Evolutionary conservation across 1,140 invertebrate genomes (phyloP), one percentile per base, ranked within the genome.

Genomic region (Piezodorus guildinii): DNA sequence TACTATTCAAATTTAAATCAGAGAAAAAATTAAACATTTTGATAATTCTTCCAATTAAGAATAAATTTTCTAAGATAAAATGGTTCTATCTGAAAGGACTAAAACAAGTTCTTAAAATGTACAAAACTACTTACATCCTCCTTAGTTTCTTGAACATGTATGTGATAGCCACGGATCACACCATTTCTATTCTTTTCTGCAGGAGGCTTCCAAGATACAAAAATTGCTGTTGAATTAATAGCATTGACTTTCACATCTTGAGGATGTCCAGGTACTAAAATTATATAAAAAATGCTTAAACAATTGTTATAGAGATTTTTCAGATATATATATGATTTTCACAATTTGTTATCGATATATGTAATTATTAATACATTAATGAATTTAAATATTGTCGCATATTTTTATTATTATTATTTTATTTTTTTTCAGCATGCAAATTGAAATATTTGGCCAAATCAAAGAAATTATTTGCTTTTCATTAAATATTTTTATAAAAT

Each of bases 131-230:
- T 72, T 72, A 91, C 88, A 80, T 90, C 86, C 71, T 91, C 85
- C 71, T 86, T 83, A 12, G 90, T 82, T 82, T 96, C 94, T 74
- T 95, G 91, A 2, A 94, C 87, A 73, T 96, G 91, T 60, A 98
- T 90, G 71, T 96, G 94, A 76, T 97, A 98, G 3, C 94, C 94
- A 39, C 93, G 82, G 68, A 98, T 96, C 60, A 97, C 86, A n/a
- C 95, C 95, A 75, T 97, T 94, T 65, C 89, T 85, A 69, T 96
- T 91, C 71, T 91, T 91, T 65, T 88, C 84, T 60, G 82, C 79
- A 0, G 95, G 95, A 1, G 91, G 87, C 71, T 89, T 86, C 95
- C 95, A 98, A 56, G 85, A 81, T 10, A 97, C 92, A 71, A 86
- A 84, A 68, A 98, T 87, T 6, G 91, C 85, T 1, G 94, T 96